These are phyloP conservation scores for Characodon lateralis DNA, from an alignment of 2,797 vertebrate genomes.

Conservation along the genomic window DNA sequence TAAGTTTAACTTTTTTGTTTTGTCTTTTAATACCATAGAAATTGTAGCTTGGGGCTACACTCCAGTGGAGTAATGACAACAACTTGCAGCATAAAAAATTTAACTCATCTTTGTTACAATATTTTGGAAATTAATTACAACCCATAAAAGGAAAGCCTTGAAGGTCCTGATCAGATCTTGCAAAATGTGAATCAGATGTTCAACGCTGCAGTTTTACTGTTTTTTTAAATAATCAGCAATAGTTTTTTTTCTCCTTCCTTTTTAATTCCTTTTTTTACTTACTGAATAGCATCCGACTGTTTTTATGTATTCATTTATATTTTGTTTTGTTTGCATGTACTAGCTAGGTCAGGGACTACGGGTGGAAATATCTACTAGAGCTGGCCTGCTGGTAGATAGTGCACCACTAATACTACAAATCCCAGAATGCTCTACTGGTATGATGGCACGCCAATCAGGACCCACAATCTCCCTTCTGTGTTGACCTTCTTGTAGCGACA, in stretches of 20 bases:
- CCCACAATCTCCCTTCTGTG: background rate
- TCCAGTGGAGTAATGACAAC: background rate
- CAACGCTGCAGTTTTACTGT: background rate
- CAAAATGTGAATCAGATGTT: background rate
- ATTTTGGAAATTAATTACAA: too few species aligned
- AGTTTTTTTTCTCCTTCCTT: background rate
- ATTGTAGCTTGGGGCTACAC: background rate
- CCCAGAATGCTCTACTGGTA: background rate
- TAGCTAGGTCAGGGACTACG: too few species aligned
- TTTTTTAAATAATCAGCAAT: background rate
- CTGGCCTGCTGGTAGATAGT: background rate
- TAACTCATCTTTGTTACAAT: background rate
- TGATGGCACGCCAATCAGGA: background rate
- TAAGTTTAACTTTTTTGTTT: background rate
- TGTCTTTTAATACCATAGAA: background rate
- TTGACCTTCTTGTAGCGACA: background rate
- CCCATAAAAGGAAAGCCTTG: background rate
- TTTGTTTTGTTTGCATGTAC: too few species aligned
- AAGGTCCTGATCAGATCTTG: background rate
- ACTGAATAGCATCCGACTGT: too few species aligned
- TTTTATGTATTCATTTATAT: too few species aligned
- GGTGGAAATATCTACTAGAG: background rate
- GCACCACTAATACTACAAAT: background rate
- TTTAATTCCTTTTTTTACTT: too few species aligned
- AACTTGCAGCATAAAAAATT: background rate